Conservation (phyloP, 2,888 invertebrate genomes). For the Oegoconia quadripuncta region DNA sequence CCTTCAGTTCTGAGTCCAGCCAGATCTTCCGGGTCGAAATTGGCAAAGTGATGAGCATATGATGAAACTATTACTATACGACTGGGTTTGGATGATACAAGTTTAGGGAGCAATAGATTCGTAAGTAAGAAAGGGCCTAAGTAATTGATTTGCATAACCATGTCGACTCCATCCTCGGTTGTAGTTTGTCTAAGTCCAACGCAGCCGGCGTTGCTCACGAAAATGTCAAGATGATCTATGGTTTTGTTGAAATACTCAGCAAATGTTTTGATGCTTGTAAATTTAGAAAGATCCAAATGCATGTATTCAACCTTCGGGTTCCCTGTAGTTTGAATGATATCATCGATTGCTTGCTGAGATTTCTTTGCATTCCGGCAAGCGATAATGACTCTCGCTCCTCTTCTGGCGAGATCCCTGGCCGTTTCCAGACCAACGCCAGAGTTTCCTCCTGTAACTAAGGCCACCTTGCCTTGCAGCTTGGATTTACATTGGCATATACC, state of each 20-base stretch:
- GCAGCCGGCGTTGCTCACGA: constrained; percentile 82
- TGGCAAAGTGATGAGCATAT: constrained; percentile 46
- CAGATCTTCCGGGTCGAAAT: constrained; percentile 61
- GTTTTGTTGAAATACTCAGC: constrained; percentile 76
- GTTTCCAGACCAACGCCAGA: constrained; percentile 91
- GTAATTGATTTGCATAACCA: constrained; percentile 83
- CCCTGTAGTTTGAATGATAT: constrained; percentile 83
- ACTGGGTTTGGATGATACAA: constrained; percentile 55
- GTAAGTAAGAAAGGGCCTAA: constrained; percentile 86
- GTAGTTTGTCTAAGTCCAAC: constrained; percentile 43
- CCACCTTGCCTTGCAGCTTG: constrained; percentile 75
- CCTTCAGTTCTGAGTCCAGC: constrained; percentile 34
- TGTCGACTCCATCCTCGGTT: constrained; percentile 81
- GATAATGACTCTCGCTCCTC: constrained; percentile 84
- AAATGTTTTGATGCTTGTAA: constrained; percentile 78
- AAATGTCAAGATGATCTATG: constrained; percentile 75
- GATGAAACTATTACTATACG: constrained; percentile 69
- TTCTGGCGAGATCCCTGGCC: constrained; percentile 82
- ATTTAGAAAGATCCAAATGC: constrained; percentile 69
- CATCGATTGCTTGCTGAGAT: constrained; percentile 83
- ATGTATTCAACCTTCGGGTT: constrained; percentile 84
- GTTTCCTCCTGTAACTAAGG: constrained; percentile 89
- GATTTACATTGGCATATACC: constrained; percentile 47
- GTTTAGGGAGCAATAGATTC: constrained; percentile 77
- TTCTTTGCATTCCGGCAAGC: constrained; percentile 86